Percentiles rank a stretch among this genome's conserved stretches.
phyloP scores from a whole-genome alignment of 2,797 vertebrate species.

The Serranus cabrilla region DNA sequence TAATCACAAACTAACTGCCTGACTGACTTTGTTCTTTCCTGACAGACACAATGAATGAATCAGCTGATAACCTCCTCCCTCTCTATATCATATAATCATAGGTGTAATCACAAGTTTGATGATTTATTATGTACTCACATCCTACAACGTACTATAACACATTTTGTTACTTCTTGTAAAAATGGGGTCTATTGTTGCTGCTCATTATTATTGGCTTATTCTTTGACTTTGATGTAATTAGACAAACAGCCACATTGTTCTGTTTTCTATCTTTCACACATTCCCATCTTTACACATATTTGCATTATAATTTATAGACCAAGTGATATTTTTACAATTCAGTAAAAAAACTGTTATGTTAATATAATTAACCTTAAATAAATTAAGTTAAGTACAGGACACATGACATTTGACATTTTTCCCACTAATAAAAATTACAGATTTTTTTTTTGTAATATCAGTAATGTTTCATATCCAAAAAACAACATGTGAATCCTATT shows the following conservation, averaged over 20 bases:
- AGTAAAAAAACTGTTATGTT: too few species aligned
- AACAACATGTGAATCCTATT: background rate
- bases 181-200: background rate
- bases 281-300: background rate
- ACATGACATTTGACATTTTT: too few species aligned
- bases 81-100: background rate
- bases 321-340: too few species aligned
- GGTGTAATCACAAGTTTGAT: background rate
- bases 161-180: background rate
- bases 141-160: background rate
- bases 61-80: background rate
- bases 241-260: background rate
- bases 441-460: background rate
- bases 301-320: background rate
- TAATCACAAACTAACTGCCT: slow-evolving; percentile 1
- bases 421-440: background rate
- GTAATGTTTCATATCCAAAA: background rate
- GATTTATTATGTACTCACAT: background rate
- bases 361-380: background rate
- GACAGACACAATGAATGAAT: background rate
- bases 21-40: background rate
- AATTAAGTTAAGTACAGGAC: background rate
- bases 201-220: background rate
- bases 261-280: background rate
- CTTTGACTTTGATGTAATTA: background rate